Percentiles rank a stretch among this genome's conserved stretches.
Evolutionary conservation across 2,113 vertebrate genomes (phyloP).

Genomic region (Pangasianodon gigas): DNA sequence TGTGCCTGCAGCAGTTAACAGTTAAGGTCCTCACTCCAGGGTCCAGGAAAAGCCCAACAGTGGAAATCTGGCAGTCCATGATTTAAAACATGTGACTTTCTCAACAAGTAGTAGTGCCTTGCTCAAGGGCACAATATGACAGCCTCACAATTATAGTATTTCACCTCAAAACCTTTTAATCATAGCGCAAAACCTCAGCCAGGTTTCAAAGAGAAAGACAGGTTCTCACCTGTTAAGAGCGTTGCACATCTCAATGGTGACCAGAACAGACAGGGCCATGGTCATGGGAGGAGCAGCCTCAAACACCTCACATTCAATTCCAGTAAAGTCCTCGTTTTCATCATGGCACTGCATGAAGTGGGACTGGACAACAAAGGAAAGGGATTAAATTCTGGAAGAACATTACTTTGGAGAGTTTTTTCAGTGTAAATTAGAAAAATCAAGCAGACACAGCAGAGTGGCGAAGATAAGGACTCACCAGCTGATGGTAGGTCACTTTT

Average conservation of each 20-base stretch:
- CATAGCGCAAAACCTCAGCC: neutral
- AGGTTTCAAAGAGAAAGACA: neutral
- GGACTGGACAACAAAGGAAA: conserved; percentile 70
- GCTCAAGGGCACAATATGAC: neutral
- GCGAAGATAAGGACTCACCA: conserved; percentile 71
- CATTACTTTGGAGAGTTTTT: neutral
- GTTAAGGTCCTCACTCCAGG: neutral
- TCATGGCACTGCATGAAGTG: conserved; percentile 92
- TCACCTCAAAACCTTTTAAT: neutral
- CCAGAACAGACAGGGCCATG: conserved; percentile 92
- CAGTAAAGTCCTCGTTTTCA: conserved; percentile 78
- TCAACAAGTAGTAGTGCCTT: neutral
- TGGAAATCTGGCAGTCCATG: neutral
- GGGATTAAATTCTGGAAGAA: neutral
- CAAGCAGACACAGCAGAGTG: neutral
- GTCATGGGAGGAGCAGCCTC: conserved; percentile 88
- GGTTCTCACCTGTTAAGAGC: conserved; percentile 87
- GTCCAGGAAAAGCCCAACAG: neutral
- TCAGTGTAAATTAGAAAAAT: neutral
- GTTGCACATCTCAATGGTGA: conserved; percentile 96
- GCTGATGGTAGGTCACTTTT: conserved; percentile 77
- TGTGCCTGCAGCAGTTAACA: neutral
- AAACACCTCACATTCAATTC: conserved; percentile 83
- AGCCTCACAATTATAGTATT: neutral
- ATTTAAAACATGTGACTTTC: neutral